Conservation (phyloP, 2,113 vertebrate species). For the Raja brachyura region DNA sequence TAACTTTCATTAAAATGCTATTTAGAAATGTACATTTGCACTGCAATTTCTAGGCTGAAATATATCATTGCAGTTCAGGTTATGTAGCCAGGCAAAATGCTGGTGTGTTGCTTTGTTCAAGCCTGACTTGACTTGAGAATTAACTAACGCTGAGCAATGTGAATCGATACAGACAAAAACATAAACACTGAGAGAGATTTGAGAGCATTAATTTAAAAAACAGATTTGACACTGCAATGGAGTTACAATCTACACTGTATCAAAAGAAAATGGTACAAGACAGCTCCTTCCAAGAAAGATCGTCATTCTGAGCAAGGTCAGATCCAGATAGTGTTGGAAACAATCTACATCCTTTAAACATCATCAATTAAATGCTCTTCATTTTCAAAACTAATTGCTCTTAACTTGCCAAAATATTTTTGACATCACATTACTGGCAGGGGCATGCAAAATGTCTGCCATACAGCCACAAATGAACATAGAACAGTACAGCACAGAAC, state of each 20-base stretch:
- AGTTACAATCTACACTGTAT: background rate
- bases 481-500: too few relatives aligned
- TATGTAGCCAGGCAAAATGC: background rate
- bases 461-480: background rate
- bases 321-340: background rate
- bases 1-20: background rate
- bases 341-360: background rate
- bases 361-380: background rate
- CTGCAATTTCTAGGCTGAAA: background rate
- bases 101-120: background rate
- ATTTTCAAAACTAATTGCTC: background rate
- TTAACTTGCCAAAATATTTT: background rate
- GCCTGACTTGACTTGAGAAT: background rate
- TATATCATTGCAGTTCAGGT: background rate
- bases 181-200: background rate
- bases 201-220: background rate
- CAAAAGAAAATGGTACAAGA: background rate
- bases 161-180: background rate
- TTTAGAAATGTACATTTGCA: background rate
- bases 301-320: background rate
- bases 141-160: background rate
- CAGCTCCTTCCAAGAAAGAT: background rate
- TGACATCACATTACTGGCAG: background rate
- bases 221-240: background rate
- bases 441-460: background rate